Evolutionary conservation across 2,888 invertebrate genomes (phyloP).

Genomic region (Apocheima hispidaria): DNA sequence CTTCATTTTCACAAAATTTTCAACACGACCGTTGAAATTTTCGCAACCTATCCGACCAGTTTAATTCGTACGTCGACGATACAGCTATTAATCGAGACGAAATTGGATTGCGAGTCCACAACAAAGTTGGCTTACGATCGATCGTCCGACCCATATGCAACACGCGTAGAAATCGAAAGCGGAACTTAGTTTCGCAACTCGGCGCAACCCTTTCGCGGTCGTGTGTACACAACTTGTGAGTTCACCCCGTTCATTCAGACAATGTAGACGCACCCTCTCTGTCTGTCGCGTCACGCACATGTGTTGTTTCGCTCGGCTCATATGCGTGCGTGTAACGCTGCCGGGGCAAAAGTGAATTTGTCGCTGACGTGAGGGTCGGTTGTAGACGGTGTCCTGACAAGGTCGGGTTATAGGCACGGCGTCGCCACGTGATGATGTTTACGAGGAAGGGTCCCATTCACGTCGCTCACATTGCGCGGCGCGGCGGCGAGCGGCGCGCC

Average conservation of each 20-base stretch:
- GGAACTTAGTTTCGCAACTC: constrained; percentile 72
- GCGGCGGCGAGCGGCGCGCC: constrained; percentile 45
- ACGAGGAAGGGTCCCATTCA: constrained; percentile 71
- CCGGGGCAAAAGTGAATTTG: constrained; percentile 47
- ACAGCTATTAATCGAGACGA: constrained; percentile 55
- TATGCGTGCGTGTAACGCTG: constrained; percentile 68
- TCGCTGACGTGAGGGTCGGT: constrained; percentile 42
- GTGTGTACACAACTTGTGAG: constrained; percentile 76
- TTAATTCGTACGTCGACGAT: constrained; percentile 35
- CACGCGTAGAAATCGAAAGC: constrained; percentile 81
- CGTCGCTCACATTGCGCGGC: constrained; percentile 53
- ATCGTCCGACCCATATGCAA: constrained; percentile 78
- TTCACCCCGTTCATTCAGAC: constrained; percentile 80
- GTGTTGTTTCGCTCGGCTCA: constrained; percentile 69
- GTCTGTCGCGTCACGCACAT: constrained; percentile 71
- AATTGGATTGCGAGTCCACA: constrained; percentile 52
- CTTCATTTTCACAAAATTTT: constrained; percentile 61
- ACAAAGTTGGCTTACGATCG: constrained; percentile 71
- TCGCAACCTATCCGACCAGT: constrained; percentile 36
- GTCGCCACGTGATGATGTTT: constrained; percentile 69
- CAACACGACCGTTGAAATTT: constrained; percentile 52
- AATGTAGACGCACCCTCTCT: constrained; percentile 68
- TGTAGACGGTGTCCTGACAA: constrained; percentile 40
- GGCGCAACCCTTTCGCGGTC: constrained; percentile 77
- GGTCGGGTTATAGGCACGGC: constrained; percentile 62